Evolutionary conservation across 2,888 invertebrate species (phyloP).

Genomic region (Dolichopus griseipennis): DNA sequence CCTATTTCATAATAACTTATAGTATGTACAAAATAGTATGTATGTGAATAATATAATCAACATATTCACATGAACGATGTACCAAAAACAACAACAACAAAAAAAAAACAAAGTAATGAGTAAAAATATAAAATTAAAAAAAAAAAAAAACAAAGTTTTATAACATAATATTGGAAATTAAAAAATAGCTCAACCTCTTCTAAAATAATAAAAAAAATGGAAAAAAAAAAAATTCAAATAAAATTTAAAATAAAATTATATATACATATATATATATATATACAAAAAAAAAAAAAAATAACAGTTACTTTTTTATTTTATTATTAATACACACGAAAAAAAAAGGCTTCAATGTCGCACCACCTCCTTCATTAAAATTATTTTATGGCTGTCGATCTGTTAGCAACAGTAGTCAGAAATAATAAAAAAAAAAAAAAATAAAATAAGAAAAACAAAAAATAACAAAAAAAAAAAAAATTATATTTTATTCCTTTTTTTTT

Average conservation of each 20-base stretch:
- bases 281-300: no score
- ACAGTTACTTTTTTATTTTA: no score
- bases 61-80: no score
- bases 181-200: constrained; percentile 6
- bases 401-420: constrained; percentile 6
- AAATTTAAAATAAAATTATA: background rate
- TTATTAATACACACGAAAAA: background rate
- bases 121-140: no score
- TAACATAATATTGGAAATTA: constrained; percentile 6
- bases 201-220: background rate
- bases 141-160: background rate
- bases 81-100: no score
- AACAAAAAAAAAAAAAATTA: background rate
- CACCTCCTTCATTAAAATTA: constrained; percentile 1
- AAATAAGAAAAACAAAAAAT: background rate
- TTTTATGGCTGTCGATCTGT: constrained; percentile 6
- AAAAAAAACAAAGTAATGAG: no score
- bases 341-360: constrained; percentile 6
- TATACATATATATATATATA: no score
- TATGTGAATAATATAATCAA: no score
- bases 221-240: background rate
- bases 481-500: background rate
- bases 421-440: background rate
- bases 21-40: no score
- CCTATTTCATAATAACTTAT: no score